phyloP scores from a whole-genome alignment of 2,888 invertebrate species.

The Nomada flava region DNA sequence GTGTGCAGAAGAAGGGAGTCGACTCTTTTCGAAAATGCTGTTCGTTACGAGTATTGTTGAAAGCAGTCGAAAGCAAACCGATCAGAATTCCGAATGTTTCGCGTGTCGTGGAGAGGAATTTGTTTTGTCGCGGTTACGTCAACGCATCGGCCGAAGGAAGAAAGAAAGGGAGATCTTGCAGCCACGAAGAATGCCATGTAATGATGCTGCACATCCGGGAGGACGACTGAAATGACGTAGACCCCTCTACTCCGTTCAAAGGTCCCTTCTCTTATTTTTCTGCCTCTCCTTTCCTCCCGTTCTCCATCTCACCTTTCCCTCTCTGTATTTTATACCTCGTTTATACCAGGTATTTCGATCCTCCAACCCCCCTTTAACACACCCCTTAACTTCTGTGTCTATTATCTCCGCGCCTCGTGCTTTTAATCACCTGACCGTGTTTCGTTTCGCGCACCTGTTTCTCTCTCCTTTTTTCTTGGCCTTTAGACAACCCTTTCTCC shows the following conservation, averaged over 20 bases:
- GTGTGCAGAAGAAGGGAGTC: no score
- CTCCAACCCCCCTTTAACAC: constrained; percentile 3
- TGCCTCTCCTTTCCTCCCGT: not conserved
- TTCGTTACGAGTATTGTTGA: not conserved
- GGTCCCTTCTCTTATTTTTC: constrained; percentile 32
- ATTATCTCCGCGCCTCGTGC: not conserved
- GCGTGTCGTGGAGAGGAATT: constrained; percentile 28
- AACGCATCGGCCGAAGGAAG: constrained; percentile 39
- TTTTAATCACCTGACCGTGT: constrained; percentile 6
- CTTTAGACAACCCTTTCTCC: not conserved
- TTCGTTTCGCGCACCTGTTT: not conserved
- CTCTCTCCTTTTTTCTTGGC: not conserved
- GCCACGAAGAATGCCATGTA: constrained; percentile 77
- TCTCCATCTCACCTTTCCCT: not conserved
- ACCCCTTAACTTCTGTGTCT: not conserved
- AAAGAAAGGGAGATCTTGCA: constrained; percentile 70
- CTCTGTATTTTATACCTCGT: constrained; percentile 8
- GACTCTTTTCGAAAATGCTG: no score
- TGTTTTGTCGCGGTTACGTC: constrained; percentile 55
- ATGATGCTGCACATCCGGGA: constrained; percentile 76
- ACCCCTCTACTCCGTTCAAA: constrained; percentile 24
- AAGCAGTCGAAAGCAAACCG: constrained; percentile 6
- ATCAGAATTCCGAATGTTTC: constrained; percentile 23
- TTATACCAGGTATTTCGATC: constrained; percentile 6
- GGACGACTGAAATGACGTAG: constrained; percentile 60